phyloP scores from a whole-genome alignment of 2,113 vertebrate species.

The Campylomormyrus numenius region DNA sequence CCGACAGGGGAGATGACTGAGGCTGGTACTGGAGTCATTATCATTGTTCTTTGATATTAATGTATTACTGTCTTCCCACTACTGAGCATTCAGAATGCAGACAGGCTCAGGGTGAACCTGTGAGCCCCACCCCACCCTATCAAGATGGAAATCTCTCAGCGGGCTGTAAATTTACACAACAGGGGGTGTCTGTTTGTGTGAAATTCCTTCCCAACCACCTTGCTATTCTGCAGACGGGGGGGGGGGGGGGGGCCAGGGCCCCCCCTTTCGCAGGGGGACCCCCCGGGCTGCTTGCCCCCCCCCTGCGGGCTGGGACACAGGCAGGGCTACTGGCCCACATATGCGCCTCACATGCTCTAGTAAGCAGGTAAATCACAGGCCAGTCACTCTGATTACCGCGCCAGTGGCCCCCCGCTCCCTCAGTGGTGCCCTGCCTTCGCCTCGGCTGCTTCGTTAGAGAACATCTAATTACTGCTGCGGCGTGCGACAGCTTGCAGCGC shows the following conservation, averaged over 20 bases:
- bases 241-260: conserved; percentile 26
- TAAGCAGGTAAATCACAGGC: conserved; percentile 52
- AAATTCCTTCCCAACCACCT: not conserved
- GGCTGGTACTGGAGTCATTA: not conserved
- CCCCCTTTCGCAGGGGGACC: conserved; percentile 39
- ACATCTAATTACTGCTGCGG: conserved; percentile 60
- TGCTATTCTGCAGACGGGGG: not conserved
- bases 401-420: conserved; percentile 50
- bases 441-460: conserved; percentile 56
- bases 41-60: not conserved
- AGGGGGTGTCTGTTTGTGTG: not conserved
- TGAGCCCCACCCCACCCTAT: not conserved
- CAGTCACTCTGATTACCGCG: conserved; percentile 43
- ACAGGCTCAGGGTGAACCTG: not conserved
- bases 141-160: not conserved
- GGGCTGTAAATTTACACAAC: not conserved
- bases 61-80: not conserved
- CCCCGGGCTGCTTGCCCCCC: conserved; percentile 37
- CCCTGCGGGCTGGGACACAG: conserved; percentile 63
- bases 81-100: not conserved
- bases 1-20: not conserved
- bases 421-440: conserved; percentile 54
- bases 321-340: conserved; percentile 55
- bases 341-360: conserved; percentile 56
- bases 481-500: conserved; percentile 59